Base-by-base conservation (phyloP, 2,888 invertebrate species). In the Zele albiditarsus region DNA sequence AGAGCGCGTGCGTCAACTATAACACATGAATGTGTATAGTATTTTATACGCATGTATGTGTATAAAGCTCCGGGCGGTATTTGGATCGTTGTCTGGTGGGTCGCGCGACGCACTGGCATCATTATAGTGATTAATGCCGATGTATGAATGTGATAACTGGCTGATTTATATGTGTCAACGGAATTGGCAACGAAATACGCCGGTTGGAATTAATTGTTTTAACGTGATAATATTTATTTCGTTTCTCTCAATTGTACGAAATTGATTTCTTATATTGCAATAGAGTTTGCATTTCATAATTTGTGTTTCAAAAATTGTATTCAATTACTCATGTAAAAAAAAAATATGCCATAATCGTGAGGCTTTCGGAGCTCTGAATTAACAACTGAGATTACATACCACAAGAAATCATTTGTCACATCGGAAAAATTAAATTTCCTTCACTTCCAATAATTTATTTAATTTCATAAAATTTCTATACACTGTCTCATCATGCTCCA, bases 41-140 rank as follows among this genome's bases (percentile, higher is more conserved):
- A n/a, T 53, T 8, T 53, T 53, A 53, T 20, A 53, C 4, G 20
- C n/a, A 10, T 8, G 20, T 20, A 8, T 20, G 6, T 53, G 12
- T 42, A 1, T 23, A 53, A 53, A 20, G 53, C 73, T 73, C 73
- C 66, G 76, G 79, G 77, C 77, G 73, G 82, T 84, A 87, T 87
- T 86, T 84, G 84, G 84, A 84, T 84, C 80, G 85, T 86, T 86
- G 86, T 86, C 85, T 80, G 77, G 80, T 74, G 78, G 23, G 68
- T 68, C 53, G 68, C 53, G 28, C 68, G 53, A 68, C 53, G 53
- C 53, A 53, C 68, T 28, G 12, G 83, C 83, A 87, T 88, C 88
- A 89, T 89, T 88, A 89, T 84, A 86, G 87, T 88, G 88, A 89
- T 89, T 88, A 88, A 89, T 89, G 89, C 84, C 84, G 88, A 88